Evolutionary conservation across 2,797 vertebrate species (phyloP).

Genomic region (Meda fulgida): DNA sequence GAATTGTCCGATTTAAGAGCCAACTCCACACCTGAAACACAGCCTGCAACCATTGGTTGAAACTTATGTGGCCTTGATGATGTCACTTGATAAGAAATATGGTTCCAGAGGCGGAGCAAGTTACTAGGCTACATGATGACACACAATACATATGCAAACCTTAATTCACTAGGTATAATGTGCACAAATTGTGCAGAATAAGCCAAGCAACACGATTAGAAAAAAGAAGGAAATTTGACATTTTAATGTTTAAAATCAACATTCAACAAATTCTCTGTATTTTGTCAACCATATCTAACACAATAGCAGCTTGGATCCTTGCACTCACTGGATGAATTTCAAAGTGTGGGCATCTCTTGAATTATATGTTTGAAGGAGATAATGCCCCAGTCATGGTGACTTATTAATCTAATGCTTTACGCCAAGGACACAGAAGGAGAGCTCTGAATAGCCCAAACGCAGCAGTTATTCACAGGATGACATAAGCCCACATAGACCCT

Average conservation of each 20-base stretch:
- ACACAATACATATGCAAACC: background rate
- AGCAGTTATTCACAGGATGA: slow-evolving; percentile 19
- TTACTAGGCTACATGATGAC: background rate
- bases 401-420: slow-evolving; percentile 13
- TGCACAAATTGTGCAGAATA: background rate
- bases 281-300: background rate
- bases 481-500: background rate
- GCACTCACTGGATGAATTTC: background rate
- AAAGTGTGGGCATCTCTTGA: slow-evolving; percentile 13
- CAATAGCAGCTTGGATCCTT: background rate
- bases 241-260: too few species aligned
- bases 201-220: too few species aligned
- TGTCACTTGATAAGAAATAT: background rate
- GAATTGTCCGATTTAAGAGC: background rate
- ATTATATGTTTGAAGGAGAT: slow-evolving; percentile 11
- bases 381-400: slow-evolving; percentile 2
- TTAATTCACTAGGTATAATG: background rate
- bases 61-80: background rate
- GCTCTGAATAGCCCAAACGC: slow-evolving; percentile 5
- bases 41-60: background rate
- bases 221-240: too few species aligned
- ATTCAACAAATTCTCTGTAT: background rate
- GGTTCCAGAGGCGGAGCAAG: too few species aligned
- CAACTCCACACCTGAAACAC: background rate
- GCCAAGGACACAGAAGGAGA: slow-evolving; percentile 30